Conservation (phyloP, 2,113 vertebrate genomes). For the Arvicanthis niloticus region DNA sequence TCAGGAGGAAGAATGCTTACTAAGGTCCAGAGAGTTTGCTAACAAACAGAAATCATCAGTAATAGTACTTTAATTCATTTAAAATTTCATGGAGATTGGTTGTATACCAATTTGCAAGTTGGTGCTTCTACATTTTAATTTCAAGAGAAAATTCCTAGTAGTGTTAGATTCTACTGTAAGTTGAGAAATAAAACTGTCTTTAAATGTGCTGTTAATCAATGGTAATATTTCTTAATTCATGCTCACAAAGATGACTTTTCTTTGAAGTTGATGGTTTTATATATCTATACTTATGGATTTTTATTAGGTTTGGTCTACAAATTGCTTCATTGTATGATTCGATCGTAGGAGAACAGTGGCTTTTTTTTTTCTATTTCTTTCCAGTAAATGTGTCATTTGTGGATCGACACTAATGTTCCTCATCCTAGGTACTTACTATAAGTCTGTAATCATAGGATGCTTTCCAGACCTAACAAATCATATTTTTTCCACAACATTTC, state of each 20-base stretch:
- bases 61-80: not conserved
- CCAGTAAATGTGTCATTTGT: not conserved
- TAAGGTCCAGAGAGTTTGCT: not conserved
- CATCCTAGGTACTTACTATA: not conserved
- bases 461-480: not conserved
- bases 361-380: not conserved
- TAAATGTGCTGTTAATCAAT: not conserved
- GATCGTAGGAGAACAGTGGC: not conserved
- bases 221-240: not conserved
- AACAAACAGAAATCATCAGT: not conserved
- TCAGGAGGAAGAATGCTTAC: fast-evolving
- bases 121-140: not conserved
- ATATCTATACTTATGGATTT: not conserved
- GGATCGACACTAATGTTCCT: not conserved
- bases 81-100: not conserved
- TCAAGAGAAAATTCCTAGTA: not conserved
- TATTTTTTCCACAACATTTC: not conserved
- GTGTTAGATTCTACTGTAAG: not conserved
- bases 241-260: not conserved
- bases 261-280: not conserved
- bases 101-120: not conserved
- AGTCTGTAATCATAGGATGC: not conserved
- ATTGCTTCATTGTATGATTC: not conserved
- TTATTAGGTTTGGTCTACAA: not conserved
- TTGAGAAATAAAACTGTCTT: not conserved